Base-by-base conservation (phyloP, 2,113 vertebrate genomes). In the Otocyon megalotis region DNA sequence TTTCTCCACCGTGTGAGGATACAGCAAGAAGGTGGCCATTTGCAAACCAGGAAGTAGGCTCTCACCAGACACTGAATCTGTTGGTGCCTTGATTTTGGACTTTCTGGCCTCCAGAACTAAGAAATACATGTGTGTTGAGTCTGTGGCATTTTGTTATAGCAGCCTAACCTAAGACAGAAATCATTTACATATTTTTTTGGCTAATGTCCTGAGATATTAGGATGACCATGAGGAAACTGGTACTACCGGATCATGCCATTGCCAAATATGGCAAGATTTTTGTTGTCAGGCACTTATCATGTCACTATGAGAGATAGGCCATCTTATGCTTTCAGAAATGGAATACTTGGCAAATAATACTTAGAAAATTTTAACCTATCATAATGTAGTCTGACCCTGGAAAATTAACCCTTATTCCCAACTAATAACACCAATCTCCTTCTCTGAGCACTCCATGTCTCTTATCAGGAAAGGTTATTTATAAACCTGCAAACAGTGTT, bases 351-450 rank as follows among this genome's bases (percentile, higher is more conserved):
- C 1, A 71, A 90, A 90, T 54, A 71, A 83, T 89, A 32, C 22
- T 65, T 37, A 72, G 37, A 67, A 58, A 71, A 48, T 94, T 32
- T 71, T 85, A 77, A 67, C 16, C 37, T 83, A 63, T 72, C 35
- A 79, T 80, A 74, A 67, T 80, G 13, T 26, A 35, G 26, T 76
- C 28, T 72, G 54, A 54, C 11, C 2, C 65, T 86, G 20, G n/a
- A 93, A 95, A 97, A 81, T 76, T 69, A 69, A 16, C 7, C 50
- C 9, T 69, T 90, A 91, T 71, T 43, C 53, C 81, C 63, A 94
- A 63, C 1, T 56, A 58, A 26, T 32, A 60, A 74, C 8, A 69
- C 1, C 58, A 62, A 80, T 69, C 15, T 83, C 54, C 19, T 88
- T 60, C 48, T 35, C 5, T 53, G 43, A 77, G 62, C 1, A 11